Conservation (phyloP, 2,888 invertebrate genomes). For the Emmelina monodactyla region DNA sequence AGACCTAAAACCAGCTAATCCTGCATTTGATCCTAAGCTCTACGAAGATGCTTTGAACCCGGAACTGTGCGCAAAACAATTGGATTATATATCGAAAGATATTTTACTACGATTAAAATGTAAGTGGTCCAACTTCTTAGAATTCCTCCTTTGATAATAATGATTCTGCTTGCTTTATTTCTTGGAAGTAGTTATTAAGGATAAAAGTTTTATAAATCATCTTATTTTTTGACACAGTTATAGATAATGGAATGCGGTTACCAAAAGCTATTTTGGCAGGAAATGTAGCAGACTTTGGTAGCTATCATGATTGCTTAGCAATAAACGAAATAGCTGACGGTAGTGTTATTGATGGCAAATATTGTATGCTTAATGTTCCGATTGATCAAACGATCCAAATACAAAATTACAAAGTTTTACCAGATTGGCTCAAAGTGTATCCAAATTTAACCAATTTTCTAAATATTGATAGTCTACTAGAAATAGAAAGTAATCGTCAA, state of each 20-base stretch:
- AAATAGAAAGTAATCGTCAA: too few relatives aligned
- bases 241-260: constrained; percentile 16
- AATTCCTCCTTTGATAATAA: neutral
- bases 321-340: constrained; percentile 16
- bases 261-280: constrained; percentile 16
- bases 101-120: constrained; percentile 24
- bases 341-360: constrained; percentile 33
- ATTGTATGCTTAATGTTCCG: constrained; percentile 33
- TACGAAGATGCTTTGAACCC: constrained; percentile 34
- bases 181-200: too few relatives aligned
- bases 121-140: constrained; percentile 28
- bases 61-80: constrained; percentile 32
- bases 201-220: too few relatives aligned
- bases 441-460: too few relatives aligned
- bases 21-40: constrained; percentile 28
- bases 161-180: too few relatives aligned
- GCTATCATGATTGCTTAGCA: constrained; percentile 17
- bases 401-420: constrained; percentile 14
- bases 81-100: constrained; percentile 26
- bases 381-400: constrained; percentile 20
- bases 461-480: too few relatives aligned
- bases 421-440: too few relatives aligned
- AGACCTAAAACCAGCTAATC: neutral
- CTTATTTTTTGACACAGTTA: too few relatives aligned
- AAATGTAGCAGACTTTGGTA: constrained; percentile 16